These are phyloP conservation scores for Ispidina lecontei DNA, from an alignment of 2,797 vertebrate species.

Conservation along the genomic window DNA sequence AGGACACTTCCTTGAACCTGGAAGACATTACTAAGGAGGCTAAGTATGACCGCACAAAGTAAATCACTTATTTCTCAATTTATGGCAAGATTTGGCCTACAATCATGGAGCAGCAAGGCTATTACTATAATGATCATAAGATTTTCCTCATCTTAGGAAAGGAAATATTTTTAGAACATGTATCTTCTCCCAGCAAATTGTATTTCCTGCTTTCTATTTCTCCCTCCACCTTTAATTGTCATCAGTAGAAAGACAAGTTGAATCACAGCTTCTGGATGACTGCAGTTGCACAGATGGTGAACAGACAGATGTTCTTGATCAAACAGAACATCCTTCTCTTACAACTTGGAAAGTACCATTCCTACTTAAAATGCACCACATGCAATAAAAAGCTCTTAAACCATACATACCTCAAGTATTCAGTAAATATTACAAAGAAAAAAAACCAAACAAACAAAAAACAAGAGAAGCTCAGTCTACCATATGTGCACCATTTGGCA, in stretches of 20 bases:
- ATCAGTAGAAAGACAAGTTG: background rate
- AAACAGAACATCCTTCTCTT: background rate
- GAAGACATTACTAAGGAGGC: background rate
- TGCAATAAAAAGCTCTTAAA: constrained; percentile 39
- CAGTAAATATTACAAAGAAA: constrained; percentile 30
- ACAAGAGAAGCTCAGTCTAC: background rate
- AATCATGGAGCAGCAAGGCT: background rate
- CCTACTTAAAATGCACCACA: background rate
- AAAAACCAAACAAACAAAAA: constrained; percentile 45
- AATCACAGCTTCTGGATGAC: background rate
- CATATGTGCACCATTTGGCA: background rate
- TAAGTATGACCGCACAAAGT: background rate
- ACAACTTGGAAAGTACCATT: constrained; percentile 2
- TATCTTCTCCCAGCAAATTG: background rate
- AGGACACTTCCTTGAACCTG: background rate
- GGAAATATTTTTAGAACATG: background rate
- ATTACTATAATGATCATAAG: background rate
- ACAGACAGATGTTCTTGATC: background rate
- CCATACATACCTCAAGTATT: background rate
- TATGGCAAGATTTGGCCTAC: background rate
- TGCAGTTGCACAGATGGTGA: background rate
- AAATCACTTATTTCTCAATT: background rate
- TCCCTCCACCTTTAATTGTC: rapidly evolving
- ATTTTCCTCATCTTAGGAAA: background rate
- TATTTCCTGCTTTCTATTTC: background rate